These are phyloP conservation scores for Chymomyza amoena DNA, from an alignment of 2,888 invertebrate species.

Conservation along the genomic window DNA sequence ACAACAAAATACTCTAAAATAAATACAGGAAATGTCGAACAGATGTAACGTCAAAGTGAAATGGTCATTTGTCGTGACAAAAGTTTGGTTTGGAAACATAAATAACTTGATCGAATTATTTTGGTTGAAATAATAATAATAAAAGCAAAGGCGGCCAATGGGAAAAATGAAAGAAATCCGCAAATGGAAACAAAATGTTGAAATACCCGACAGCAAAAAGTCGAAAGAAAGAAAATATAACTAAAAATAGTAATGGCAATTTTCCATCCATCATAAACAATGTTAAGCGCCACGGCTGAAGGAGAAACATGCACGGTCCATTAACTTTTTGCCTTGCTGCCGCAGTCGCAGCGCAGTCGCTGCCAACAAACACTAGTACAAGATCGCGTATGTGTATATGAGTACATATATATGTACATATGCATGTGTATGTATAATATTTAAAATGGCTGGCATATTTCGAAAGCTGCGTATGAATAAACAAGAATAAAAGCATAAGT, in stretches of 20 bases:
- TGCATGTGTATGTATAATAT: conserved; percentile 11
- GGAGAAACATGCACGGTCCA: conserved; percentile 78
- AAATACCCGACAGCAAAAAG: conserved; percentile 1
- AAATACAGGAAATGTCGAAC: conserved; percentile 14
- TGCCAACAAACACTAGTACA: conserved; percentile 32
- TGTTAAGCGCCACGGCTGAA: conserved; percentile 79
- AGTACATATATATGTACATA: neutral
- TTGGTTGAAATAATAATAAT: neutral
- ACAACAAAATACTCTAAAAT: conserved; percentile 31
- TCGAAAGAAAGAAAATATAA: conserved; percentile 29
- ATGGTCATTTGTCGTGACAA: neutral
- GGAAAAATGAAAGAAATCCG: neutral
- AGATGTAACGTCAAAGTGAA: neutral
- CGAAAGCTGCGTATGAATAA: conserved; percentile 41
- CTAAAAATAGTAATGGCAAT: conserved; percentile 59
- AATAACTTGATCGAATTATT: neutral
- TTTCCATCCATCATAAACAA: conserved; percentile 77
- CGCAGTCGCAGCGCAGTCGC: neutral
- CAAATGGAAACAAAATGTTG: neutral
- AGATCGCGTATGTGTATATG: neutral
- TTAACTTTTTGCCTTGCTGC: conserved; percentile 70
- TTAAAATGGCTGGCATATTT: conserved; percentile 40
- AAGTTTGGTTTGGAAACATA: too few relatives aligned
- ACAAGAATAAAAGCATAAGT: conserved; percentile 10
- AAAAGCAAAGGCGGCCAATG: neutral